Conservation (phyloP, 2,888 invertebrate genomes). For the Drosophila formosana region DNA sequence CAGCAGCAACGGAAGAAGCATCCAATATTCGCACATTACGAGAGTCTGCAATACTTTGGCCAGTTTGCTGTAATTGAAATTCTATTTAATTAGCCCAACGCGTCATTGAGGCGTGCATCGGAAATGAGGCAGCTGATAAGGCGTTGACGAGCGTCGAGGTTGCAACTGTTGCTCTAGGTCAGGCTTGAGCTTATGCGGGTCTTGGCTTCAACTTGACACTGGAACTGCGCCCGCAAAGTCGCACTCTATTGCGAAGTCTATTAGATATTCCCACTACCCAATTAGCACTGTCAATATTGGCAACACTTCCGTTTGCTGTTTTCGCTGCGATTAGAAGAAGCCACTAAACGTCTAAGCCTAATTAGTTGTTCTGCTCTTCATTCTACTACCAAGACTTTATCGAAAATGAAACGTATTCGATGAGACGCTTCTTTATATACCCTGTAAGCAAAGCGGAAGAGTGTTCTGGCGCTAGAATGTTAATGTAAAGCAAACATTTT, state of each 20-base stretch:
- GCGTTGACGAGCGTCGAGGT: constrained; percentile 56
- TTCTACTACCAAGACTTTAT: background rate
- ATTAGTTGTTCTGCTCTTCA: background rate
- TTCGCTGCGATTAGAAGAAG: background rate
- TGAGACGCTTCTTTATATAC: background rate
- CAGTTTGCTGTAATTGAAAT: constrained; percentile 29
- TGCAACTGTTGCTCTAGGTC: constrained; percentile 51
- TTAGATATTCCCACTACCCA: background rate
- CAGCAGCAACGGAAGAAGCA: constrained; percentile 6
- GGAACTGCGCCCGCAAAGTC: constrained; percentile 3
- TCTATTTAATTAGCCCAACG: constrained; percentile 60
- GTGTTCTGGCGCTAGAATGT: background rate
- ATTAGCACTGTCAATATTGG: background rate
- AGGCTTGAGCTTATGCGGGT: constrained; percentile 21
- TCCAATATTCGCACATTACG: constrained; percentile 56
- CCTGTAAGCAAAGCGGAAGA: background rate
- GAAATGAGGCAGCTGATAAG: constrained; percentile 19
- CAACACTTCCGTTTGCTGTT: constrained; percentile 1
- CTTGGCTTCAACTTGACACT: constrained; percentile 22
- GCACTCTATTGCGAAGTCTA: background rate
- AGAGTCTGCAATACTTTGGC: constrained; percentile 43
- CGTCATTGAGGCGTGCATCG: constrained; percentile 42
- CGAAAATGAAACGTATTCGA: background rate
- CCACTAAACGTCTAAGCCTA: background rate
- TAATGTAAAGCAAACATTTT: background rate